A percentile compares a stretch with the other conserved stretches of the same genome.
Evolutionary conservation across 2,797 vertebrate genomes (phyloP).

Genomic region (Schizothorax lantsangensis): DNA sequence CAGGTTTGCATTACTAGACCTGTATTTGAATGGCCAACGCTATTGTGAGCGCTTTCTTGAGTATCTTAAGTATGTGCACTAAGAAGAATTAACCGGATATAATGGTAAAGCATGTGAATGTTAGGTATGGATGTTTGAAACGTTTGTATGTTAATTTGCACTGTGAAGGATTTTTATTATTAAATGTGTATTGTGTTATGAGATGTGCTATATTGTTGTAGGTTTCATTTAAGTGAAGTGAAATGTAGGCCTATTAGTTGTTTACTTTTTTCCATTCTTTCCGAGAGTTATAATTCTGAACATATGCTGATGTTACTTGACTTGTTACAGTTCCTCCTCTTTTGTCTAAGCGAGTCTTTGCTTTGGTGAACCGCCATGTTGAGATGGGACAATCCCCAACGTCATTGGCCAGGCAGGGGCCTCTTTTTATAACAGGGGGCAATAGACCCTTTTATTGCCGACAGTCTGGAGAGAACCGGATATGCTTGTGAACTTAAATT

Average conservation of each 20-base stretch:
- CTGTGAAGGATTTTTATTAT: not conserved
- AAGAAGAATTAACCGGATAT: not conserved
- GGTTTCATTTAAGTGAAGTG: not conserved
- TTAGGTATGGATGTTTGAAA: not conserved
- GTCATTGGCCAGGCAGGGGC: conserved; percentile 58
- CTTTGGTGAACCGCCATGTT: conserved; percentile 68
- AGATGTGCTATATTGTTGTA: not conserved
- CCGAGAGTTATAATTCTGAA: conserved; percentile 65
- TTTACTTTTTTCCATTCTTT: conserved; percentile 3
- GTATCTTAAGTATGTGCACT: not conserved
- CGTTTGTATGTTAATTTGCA: not conserved
- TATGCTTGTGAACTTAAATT: conserved; percentile 66
- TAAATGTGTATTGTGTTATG: not conserved
- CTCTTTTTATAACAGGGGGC: conserved; percentile 57
- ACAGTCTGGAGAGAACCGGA: conserved; percentile 62
- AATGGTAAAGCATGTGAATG: not conserved
- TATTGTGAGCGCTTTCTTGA: not conserved
- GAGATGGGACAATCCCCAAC: conserved; percentile 72
- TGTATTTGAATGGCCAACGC: not conserved
- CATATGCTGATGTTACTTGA: conserved; percentile 69
- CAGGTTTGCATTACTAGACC: not conserved
- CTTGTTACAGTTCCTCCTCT: conserved; percentile 66
- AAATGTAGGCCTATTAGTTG: not conserved
- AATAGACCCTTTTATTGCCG: conserved; percentile 73
- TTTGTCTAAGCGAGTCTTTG: conserved; percentile 58